Conservation (phyloP, 2,797 vertebrate genomes). For the Sus cebifrons region DNA sequence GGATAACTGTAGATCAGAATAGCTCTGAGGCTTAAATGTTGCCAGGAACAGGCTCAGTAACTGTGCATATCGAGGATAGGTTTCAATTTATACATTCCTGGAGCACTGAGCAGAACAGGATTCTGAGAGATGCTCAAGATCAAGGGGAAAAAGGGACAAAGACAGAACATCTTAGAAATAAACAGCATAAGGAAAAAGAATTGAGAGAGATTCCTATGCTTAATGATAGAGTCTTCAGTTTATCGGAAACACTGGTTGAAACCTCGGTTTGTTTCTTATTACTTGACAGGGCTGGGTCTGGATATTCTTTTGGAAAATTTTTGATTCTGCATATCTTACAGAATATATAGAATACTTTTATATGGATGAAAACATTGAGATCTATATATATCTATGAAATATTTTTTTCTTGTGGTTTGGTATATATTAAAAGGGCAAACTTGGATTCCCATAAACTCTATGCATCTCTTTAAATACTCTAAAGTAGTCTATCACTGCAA, state of each 20-base stretch:
- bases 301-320: background rate
- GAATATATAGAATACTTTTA: background rate
- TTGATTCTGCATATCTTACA: background rate
- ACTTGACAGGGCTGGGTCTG: background rate
- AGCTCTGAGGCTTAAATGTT: background rate
- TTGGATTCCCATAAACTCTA: slow-evolving; percentile 25
- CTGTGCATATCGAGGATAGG: background rate
- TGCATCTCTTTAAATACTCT: slow-evolving; percentile 63
- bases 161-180: background rate
- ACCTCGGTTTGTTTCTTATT: background rate
- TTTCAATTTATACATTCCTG: background rate
- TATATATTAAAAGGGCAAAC: slow-evolving; percentile 27
- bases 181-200: background rate
- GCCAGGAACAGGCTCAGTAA: background rate
- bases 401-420: background rate
- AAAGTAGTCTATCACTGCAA: slow-evolving; percentile 68
- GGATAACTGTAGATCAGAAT: background rate
- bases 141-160: background rate
- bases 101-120: background rate
- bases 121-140: background rate
- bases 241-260: background rate
- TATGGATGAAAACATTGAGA: background rate
- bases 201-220: background rate
- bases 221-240: background rate
- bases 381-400: background rate